A percentile compares a stretch with the other conserved stretches of the same genome.
Evolutionary conservation across 2,113 vertebrate genomes (phyloP).

Genomic region (Nesospiza acunhae): DNA sequence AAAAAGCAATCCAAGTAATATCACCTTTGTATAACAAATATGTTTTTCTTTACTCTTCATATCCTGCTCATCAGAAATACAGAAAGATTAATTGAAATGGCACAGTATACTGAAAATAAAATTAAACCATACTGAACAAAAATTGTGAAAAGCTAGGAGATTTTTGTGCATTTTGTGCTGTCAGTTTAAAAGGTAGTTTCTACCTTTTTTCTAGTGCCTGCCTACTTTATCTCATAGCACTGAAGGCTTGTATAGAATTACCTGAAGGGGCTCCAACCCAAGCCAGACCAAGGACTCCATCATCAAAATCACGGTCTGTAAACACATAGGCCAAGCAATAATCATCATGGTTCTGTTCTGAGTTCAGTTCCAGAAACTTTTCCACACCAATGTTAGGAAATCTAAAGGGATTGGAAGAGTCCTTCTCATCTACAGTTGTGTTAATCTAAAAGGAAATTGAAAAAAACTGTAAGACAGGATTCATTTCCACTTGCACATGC

Average conservation of each 20-base stretch:
- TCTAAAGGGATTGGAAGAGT: slow-evolving; percentile 93
- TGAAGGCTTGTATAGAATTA: slow-evolving; percentile 54
- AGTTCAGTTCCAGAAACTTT: slow-evolving; percentile 97
- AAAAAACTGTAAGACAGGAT: not conserved
- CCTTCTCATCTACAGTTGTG: slow-evolving; percentile 88
- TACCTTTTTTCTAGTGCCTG: not conserved
- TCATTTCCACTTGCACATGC: not conserved
- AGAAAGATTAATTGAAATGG: not conserved
- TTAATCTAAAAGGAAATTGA: slow-evolving; percentile 86
- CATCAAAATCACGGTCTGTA: slow-evolving; percentile 97
- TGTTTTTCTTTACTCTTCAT: not conserved
- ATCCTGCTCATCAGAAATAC: not conserved
- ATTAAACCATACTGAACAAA: not conserved
- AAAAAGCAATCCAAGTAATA: not conserved
- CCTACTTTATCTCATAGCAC: not conserved
- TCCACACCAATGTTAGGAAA: slow-evolving; percentile 98
- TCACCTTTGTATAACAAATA: not conserved
- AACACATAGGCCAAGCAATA: slow-evolving; percentile 99
- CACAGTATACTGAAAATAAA: not conserved
- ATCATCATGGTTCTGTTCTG: slow-evolving; percentile 97
- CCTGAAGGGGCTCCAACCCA: slow-evolving; percentile 99
- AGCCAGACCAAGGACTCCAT: slow-evolving; percentile 94
- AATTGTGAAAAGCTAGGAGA: not conserved
- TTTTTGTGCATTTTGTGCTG: not conserved
- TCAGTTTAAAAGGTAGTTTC: not conserved